Base-by-base conservation (phyloP, 2,113 vertebrate species). In the Lates calcarifer region DNA sequence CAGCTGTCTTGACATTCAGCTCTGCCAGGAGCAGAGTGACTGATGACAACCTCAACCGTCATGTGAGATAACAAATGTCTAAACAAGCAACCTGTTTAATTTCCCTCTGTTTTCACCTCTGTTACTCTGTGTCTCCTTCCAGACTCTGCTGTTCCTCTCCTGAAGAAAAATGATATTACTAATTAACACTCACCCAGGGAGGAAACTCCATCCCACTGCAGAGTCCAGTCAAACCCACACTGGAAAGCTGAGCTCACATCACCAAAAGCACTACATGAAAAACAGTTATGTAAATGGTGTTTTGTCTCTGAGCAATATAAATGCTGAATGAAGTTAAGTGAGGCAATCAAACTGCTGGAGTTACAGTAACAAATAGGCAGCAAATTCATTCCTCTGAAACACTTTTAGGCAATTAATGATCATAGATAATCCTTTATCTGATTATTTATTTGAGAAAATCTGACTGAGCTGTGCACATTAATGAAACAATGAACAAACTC, bases 151-250 rank as follows among this genome's bases (percentile, higher is more conserved):
- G 57, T 64, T 70, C 4, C 70, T 13, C 17, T 79, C 22, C 65
- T 45, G 58, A 49, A 53, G 28, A 28, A 15, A 70, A 75, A 65
- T 41, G 20, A 72, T 10, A 28, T 66, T 45, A 72, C 76, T 72
- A 72, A 77, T 72, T 18, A 62, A 56, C 72, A 29, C n/a, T 26
- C 14, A 9, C 47, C 65, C 72, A 10, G 67, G 33, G 60, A 47
- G 45, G 35, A 60, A 71, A 24, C 8, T 70, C 39, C 12, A 14
- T 64, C 57, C 28, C 22, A 17, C 58, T 28, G 28, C 53, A 65
- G 41, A 26, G 33, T 20, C 60, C 71, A 49, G 26, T 28, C 0
- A 22, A 71, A 75, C 17, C 39, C 7, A 2, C 17, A 3, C 51
- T 37, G 39, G 49, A 31, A 20, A 73, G 37, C 43, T 35, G 39